Evolutionary conservation across 2,888 invertebrate species (phyloP), one percentile per base, ranked within the genome.

Genomic region (Deilephila elpenor): DNA sequence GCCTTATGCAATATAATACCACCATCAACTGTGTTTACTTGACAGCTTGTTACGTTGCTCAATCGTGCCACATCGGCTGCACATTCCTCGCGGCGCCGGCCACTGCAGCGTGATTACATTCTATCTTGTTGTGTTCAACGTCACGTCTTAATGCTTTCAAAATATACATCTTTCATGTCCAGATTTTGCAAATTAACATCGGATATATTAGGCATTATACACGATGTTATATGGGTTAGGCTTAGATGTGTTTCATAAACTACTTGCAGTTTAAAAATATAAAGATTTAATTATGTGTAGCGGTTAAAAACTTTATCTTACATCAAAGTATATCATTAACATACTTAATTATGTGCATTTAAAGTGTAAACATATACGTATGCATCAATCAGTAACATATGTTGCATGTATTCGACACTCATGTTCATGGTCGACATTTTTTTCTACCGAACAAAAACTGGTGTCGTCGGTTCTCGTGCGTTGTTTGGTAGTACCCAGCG

Each of bases 21-120:
- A 70, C 44, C 73, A 70, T 70, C 59, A 56, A 56, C 59, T 17
- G 67, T 76, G 75, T 81, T 75, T 70, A 74, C 75, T 72, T 71
- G 75, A 75, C 75, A 74, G 70, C 53, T 73, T 29, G 44, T 60
- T 34, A 59, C 72, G 59, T 67, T 64, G 56, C 59, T 71, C 70
- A 71, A 71, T 32, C 59, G 32, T 20, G 56, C 19, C 25, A 51
- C 20, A 32, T 70, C 59, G 56, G 25, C 29, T 29, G 53, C 34
- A 17, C 71, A 56, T 32, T 59, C 32, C 32, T 71, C 59, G 59
- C 34, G 71, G 37, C 32, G 56, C 71, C 56, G 32, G 34, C 34
- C 34, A 25, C n/a, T 56, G 44, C 25, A n/a, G 20, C 70, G 8
- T 34, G 71, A 37, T 51, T 67, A 51, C 44, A 51, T 67, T 67